Base-by-base conservation (phyloP, 1,140 invertebrate species). In the Parasteatoda tepidariorum region DNA sequence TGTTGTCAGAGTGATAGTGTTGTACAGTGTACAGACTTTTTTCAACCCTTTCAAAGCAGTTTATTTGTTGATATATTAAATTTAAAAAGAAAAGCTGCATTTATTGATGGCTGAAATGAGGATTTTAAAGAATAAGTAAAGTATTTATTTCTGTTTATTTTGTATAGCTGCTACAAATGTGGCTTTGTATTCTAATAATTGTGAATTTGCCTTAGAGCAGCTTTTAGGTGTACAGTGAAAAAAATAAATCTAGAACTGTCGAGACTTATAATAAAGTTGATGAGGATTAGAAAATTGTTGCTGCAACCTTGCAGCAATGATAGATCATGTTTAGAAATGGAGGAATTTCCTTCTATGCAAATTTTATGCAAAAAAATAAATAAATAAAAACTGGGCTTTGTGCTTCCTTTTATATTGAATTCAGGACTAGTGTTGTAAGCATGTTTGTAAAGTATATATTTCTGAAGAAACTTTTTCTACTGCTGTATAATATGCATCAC, bases 381-480 rank as follows among this genome's bases (percentile, higher is more conserved):
- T 13, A 48, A 48, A 13, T 73, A 83, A 55, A 83, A 83, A 74
- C 81, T 83, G 70, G 81, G 81, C 81, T 83, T 74, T 83, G 81
- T 83, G 81, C 81, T 83, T 83, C 81, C 81, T 83, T 83, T 83
- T 83, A 83, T 83, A 83, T 71, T 28, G 67, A 73, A 83, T 64
- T 55, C 81, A 83, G 33, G 81, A 83, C 64, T 70, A 83, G 71
- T 64, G 66, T 68, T 83, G 68, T 83, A 38, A 74, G 70, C 81
- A 83, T 83, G 68, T 83, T 83, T 83, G 81, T 83, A 83, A 73
- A 83, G 70, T 83, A 70, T 83, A 83, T 83, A 73, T 83, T 73
- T 83, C 59, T 74, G 68, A 83, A 66, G 31, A 74, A 57, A 75
- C 66, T 74, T 83, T 83, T 83, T 83, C 57, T 83, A 83, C 81